Evolutionary conservation across 2,113 vertebrate species (phyloP).

Genomic region (Corynorhinus townsendii): DNA sequence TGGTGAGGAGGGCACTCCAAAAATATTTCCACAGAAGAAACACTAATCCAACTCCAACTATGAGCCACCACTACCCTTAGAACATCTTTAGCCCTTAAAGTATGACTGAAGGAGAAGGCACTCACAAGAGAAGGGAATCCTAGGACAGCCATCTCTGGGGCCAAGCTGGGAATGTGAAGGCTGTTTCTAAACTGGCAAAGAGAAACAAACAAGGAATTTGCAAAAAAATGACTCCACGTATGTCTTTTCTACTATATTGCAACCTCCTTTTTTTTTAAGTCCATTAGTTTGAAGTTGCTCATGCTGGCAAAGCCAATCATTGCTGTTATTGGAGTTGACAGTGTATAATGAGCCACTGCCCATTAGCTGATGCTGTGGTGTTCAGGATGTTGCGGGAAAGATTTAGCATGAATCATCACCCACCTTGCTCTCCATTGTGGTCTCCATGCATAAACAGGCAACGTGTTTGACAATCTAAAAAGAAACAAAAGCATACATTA

Average conservation of each 20-base stretch:
- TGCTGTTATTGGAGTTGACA: slow-evolving; percentile 43
- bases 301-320: not conserved
- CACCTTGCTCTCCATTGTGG: slow-evolving; percentile 51
- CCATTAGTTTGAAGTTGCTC: not conserved
- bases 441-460: slow-evolving; percentile 32
- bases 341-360: slow-evolving; percentile 44
- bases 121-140: not conserved
- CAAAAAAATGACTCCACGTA: slow-evolving; percentile 10
- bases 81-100: not conserved
- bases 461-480: slow-evolving; percentile 30
- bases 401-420: slow-evolving; percentile 60
- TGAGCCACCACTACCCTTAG: not conserved
- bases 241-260: not conserved
- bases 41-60: not conserved
- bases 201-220: slow-evolving; percentile 8
- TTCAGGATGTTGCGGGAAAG: slow-evolving; percentile 9
- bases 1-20: not conserved
- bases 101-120: not conserved
- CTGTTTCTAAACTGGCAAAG: slow-evolving; percentile 10
- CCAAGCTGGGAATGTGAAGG: not conserved
- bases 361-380: not conserved
- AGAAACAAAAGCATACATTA: not conserved
- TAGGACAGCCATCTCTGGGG: not conserved
- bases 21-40: not conserved
- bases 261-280: not conserved